A percentile compares a stretch with the other conserved stretches of the same genome.
Conservation (phyloP, 2,797 vertebrate species). For the Pantherophis vulpinus region DNA sequence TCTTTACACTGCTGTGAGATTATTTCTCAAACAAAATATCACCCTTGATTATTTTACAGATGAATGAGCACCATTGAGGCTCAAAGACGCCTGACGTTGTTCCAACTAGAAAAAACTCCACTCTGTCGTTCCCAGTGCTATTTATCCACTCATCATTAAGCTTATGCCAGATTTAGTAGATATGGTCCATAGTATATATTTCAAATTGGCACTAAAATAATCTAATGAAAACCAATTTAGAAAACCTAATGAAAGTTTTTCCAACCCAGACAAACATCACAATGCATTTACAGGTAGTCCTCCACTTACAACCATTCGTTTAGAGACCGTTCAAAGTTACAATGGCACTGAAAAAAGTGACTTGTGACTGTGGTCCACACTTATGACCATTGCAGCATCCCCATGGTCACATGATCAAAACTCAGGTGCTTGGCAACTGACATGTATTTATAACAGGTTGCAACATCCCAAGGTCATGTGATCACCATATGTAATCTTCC, state of each 20-base stretch:
- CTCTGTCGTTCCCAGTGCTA: neutral
- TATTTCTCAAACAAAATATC: neutral
- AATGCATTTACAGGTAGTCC: neutral
- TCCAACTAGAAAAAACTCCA: neutral
- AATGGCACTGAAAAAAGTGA: neutral
- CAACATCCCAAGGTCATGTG: neutral
- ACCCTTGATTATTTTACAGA: neutral
- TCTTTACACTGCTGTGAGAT: neutral
- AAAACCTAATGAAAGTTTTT: neutral
- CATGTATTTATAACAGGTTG: neutral
- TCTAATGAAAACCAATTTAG: neutral
- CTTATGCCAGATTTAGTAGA: neutral
- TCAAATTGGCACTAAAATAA: neutral
- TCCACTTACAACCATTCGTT: neutral
- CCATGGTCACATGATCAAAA: neutral
- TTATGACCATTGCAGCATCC: neutral
- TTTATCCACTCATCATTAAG: neutral
- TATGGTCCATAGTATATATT: neutral
- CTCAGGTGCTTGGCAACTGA: neutral
- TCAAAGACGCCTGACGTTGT: neutral
- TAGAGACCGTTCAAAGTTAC: neutral
- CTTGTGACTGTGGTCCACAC: neutral
- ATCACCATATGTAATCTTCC: neutral
- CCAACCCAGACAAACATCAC: neutral
- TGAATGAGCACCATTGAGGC: neutral